These are phyloP conservation scores for Phocoena phocoena DNA, from an alignment of 2,113 vertebrate genomes.

Conservation along the genomic window DNA sequence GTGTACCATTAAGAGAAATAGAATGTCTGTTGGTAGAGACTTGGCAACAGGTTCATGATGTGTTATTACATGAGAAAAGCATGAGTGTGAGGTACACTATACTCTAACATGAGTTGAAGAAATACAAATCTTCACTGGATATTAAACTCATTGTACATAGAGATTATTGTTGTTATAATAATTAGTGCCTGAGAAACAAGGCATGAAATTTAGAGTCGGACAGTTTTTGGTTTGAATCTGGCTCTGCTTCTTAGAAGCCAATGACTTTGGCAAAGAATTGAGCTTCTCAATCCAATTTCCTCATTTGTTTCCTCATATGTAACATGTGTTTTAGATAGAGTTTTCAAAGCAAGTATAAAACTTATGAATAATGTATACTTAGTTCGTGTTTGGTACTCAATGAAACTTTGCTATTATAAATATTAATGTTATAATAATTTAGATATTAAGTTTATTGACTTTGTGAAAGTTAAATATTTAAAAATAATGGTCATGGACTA, in stretches of 20 bases:
- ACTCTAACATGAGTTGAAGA: background rate
- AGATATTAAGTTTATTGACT: background rate
- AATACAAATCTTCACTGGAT: background rate
- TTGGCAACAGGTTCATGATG: background rate
- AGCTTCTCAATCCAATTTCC: background rate
- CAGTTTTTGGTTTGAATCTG: background rate
- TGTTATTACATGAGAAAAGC: background rate
- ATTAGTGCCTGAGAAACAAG: background rate
- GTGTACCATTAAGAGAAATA: background rate
- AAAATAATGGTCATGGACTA: background rate
- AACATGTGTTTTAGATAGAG: background rate
- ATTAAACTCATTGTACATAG: background rate
- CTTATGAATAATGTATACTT: background rate
- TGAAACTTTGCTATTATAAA: background rate
- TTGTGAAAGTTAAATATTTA: background rate
- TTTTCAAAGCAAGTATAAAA: background rate
- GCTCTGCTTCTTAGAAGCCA: background rate
- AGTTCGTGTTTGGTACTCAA: background rate
- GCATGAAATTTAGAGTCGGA: background rate
- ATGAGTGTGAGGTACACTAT: background rate
- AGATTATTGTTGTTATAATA: background rate
- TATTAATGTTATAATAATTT: background rate
- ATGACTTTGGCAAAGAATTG: slow-evolving; percentile 1
- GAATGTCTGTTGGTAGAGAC: background rate
- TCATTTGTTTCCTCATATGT: background rate